Conservation (phyloP, 2,888 invertebrate genomes). For the Agrochola lychnidis region DNA sequence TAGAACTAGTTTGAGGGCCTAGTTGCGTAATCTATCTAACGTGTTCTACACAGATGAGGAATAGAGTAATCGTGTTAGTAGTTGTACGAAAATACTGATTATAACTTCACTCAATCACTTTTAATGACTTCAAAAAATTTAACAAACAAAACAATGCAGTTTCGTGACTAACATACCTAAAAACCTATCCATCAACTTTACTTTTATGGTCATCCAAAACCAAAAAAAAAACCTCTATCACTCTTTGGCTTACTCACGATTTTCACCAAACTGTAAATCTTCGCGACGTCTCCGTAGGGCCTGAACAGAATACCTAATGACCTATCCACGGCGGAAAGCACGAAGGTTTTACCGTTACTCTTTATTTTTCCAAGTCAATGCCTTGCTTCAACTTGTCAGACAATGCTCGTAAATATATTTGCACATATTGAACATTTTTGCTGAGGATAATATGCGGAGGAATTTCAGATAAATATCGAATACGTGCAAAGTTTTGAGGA, state of each 20-base stretch:
- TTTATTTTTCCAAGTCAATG: constrained; percentile 58
- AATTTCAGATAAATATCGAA: constrained; percentile 44
- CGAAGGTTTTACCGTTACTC: constrained; percentile 51
- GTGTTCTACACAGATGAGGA: neutral
- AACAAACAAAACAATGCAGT: constrained; percentile 17
- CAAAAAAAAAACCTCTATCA: constrained; percentile 25
- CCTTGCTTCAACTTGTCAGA: constrained; percentile 29
- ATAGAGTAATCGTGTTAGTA: constrained; percentile 12
- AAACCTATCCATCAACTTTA: constrained; percentile 23
- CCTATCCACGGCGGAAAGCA: constrained; percentile 40
- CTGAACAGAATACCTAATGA: constrained; percentile 51
- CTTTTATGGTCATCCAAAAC: constrained; percentile 12
- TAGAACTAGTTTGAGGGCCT: neutral
- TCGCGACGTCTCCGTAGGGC: constrained; percentile 19
- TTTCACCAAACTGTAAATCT: constrained; percentile 58
- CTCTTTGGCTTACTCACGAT: constrained; percentile 41
- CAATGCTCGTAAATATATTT: constrained; percentile 48
- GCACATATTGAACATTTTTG: constrained; percentile 14
- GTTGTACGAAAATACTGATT: neutral
- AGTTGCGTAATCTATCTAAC: constrained; percentile 11
- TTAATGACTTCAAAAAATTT: neutral
- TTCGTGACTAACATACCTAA: neutral
- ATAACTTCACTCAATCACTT: neutral
- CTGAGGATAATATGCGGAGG: constrained; percentile 17
- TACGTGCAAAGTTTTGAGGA: constrained; percentile 15